These are phyloP conservation scores for Oikopleura dioica DNA, from an alignment of 23 tunicate genomes.

Conservation along the genomic window DNA sequence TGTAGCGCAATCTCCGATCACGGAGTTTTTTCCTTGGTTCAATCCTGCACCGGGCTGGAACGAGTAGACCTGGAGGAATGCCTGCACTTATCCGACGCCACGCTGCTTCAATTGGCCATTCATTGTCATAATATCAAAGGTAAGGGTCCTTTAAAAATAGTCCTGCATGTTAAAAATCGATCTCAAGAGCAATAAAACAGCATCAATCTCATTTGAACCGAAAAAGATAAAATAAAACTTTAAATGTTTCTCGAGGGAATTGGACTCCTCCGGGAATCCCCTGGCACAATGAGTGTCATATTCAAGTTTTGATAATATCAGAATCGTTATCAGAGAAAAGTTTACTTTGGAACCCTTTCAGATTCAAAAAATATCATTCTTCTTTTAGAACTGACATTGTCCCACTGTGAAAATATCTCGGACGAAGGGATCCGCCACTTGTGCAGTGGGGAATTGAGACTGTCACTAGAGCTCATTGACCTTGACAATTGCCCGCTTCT, in stretches of 20 bases:
- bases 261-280: not conserved
- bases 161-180: too few relatives aligned
- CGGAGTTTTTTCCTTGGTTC: not conserved
- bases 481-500: slow-evolving; percentile 79
- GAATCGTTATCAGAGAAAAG: too few relatives aligned
- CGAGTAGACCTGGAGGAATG: slow-evolving; percentile 88
- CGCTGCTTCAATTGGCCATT: slow-evolving; percentile 26
- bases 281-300: not conserved
- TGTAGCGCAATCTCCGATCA: slow-evolving; percentile 23
- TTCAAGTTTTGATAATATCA: too few relatives aligned
- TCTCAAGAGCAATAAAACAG: too few relatives aligned
- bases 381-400: slow-evolving; percentile 42
- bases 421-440: slow-evolving; percentile 73
- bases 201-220: too few relatives aligned
- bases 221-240: slow-evolving; percentile 14
- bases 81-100: slow-evolving; percentile 36
- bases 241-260: not conserved
- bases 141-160: too few relatives aligned
- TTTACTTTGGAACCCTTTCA: too few relatives aligned
- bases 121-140: slow-evolving; percentile 37
- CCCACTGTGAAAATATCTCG: slow-evolving; percentile 74
- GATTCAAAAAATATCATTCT: too few relatives aligned
- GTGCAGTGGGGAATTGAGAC: slow-evolving; percentile 29
- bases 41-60: slow-evolving; percentile 40
- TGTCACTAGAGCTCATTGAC: slow-evolving; percentile 36